Evolutionary conservation across 2,888 invertebrate genomes (phyloP).

Genomic region (Liopterus haemorrhoidalis): DNA sequence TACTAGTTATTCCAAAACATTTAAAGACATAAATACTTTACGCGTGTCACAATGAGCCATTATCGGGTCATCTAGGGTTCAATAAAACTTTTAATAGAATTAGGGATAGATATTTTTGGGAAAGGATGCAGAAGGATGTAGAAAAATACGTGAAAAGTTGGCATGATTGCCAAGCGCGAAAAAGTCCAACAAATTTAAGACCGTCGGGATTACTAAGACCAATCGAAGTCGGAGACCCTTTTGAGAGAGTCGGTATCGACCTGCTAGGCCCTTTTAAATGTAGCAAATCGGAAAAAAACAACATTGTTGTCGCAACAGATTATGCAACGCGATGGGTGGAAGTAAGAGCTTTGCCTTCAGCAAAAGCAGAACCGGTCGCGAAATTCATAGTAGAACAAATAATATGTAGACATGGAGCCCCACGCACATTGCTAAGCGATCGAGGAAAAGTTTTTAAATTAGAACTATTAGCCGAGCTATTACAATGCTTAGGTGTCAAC

Average conservation of each 20-base stretch:
- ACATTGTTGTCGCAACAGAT: no score
- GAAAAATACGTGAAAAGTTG: conserved; percentile 27
- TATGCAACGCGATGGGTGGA: conserved; percentile 31
- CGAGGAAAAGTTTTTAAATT: conserved; percentile 24
- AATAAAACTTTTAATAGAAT: conserved; percentile 17
- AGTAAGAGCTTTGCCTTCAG: conserved; percentile 25
- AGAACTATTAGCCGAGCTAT: conserved; percentile 27
- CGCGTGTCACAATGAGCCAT: conserved; percentile 29
- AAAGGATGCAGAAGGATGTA: conserved; percentile 18
- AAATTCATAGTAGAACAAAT: conserved; percentile 18
- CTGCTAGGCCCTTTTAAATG: no score
- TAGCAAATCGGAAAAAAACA: no score
- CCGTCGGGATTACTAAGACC: conserved; percentile 22
- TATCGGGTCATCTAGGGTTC: conserved; percentile 25
- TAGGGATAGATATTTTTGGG: conserved; percentile 29
- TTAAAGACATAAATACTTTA: neutral
- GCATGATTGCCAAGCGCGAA: conserved; percentile 28
- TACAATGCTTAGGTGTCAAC: conserved; percentile 27
- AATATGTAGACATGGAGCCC: no score
- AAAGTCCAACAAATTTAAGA: conserved; percentile 23
- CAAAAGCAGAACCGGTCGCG: conserved; percentile 26
- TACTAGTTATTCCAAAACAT: neutral
- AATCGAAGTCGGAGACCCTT: conserved; percentile 12
- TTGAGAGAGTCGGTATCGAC: conserved; percentile 29
- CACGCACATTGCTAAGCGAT: conserved; percentile 1